phyloP scores from a whole-genome alignment of 2,113 vertebrate genomes.

The Apistogramma diplotaenia region DNA sequence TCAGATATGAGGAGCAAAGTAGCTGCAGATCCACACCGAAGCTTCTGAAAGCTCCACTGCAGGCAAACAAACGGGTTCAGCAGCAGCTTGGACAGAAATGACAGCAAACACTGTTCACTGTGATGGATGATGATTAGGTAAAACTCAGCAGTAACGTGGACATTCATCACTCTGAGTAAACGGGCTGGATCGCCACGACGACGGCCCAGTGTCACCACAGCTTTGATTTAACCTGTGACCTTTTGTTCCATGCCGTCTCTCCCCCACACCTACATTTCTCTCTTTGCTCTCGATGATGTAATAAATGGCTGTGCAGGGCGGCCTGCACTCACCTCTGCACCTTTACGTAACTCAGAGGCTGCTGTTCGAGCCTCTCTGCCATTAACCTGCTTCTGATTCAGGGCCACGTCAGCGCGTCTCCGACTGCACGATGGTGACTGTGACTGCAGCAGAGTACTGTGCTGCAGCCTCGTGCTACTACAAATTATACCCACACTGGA shows the following conservation, averaged over 20 bases:
- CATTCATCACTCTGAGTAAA: background rate
- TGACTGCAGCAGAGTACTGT: background rate
- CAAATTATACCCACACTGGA: background rate
- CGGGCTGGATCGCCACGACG: background rate
- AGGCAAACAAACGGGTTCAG: background rate
- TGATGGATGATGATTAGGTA: background rate
- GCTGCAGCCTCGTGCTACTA: background rate
- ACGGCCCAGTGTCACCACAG: background rate
- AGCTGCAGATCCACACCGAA: background rate
- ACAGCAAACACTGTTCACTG: background rate
- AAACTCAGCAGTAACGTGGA: background rate
- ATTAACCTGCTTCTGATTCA: constrained; percentile 35
- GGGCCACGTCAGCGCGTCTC: background rate
- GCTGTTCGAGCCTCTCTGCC: background rate
- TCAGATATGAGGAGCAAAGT: background rate
- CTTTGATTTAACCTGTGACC: constrained; percentile 15
- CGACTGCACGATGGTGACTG: background rate
- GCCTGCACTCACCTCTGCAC: constrained; percentile 19
- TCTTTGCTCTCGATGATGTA: background rate
- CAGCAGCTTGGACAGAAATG: background rate
- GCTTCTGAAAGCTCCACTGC: background rate
- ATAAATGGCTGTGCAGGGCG: constrained; percentile 11
- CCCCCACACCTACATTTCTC: constrained; percentile 8
- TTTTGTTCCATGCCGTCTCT: constrained; percentile 29
- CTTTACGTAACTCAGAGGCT: constrained; percentile 17